phyloP scores from a whole-genome alignment of 1,140 invertebrate genomes.

The Solenopsis invicta region DNA sequence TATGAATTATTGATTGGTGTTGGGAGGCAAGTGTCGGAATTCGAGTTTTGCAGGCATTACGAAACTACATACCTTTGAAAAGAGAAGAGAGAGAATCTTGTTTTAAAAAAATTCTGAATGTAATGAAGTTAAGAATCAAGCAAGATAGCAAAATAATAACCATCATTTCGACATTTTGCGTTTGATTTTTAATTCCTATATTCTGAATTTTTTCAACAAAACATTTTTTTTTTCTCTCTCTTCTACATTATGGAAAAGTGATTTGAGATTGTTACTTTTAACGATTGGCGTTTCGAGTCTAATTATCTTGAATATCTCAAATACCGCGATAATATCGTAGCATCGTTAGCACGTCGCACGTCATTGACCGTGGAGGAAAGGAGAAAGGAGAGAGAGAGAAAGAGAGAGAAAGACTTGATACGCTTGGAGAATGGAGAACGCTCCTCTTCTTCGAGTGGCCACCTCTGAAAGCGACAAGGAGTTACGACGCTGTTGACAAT shows the following conservation, averaged over 20 bases:
- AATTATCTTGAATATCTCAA: not conserved
- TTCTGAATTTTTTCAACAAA: too few relatives aligned
- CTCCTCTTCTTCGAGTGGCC: slow-evolving; percentile 7
- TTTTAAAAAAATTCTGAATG: not conserved
- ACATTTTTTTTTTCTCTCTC: too few relatives aligned
- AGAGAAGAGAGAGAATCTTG: not conserved
- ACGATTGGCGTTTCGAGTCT: not conserved
- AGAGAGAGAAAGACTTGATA: slow-evolving; percentile 39
- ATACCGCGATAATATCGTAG: not conserved
- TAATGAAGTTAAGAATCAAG: not conserved
- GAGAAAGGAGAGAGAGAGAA: slow-evolving; percentile 58
- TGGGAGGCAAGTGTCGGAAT: not conserved
- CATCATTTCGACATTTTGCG: too few relatives aligned
- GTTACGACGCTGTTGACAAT: slow-evolving; percentile 79
- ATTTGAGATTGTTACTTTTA: not conserved
- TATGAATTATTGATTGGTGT: not conserved
- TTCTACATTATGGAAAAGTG: not conserved
- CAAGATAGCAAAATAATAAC: not conserved
- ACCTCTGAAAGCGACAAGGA: slow-evolving; percentile 44
- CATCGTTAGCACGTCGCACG: slow-evolving; percentile 21
- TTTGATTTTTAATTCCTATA: too few relatives aligned
- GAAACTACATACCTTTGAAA: not conserved
- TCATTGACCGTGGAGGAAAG: slow-evolving; percentile 5
- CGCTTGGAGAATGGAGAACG: slow-evolving; percentile 23
- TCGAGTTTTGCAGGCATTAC: not conserved